A percentile compares a stretch with the other conserved stretches of the same genome.
Conservation (phyloP, 1,140 invertebrate genomes). For the Wiebesia pumilae region DNA sequence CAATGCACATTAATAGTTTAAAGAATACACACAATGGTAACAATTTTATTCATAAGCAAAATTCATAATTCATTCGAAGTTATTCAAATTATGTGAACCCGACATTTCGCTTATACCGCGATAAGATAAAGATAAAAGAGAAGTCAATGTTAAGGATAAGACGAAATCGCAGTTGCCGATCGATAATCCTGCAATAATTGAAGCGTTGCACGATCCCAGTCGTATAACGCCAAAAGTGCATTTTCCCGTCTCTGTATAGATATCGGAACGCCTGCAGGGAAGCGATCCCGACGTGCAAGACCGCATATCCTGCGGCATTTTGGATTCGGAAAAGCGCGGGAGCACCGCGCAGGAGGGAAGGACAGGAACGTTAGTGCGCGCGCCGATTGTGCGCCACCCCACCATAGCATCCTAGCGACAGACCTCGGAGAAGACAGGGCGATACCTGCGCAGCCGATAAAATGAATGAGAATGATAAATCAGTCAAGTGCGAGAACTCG, state of each 20-base stretch:
- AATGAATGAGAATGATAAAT: constrained; percentile 75
- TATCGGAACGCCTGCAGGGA: neutral
- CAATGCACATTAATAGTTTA: too few relatives aligned
- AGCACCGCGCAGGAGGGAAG: neutral
- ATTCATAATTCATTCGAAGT: too few relatives aligned
- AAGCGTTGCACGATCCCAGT: too few relatives aligned
- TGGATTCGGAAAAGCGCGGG: neutral
- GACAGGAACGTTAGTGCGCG: neutral
- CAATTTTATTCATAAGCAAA: too few relatives aligned
- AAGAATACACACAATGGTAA: too few relatives aligned
- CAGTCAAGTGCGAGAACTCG: constrained; percentile 72
- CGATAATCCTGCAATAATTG: too few relatives aligned
- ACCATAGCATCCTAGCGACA: neutral
- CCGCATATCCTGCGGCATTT: neutral
- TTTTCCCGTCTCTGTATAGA: neutral
- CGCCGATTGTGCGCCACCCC: neutral
- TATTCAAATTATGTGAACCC: too few relatives aligned
- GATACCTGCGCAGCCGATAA: constrained; percentile 66
- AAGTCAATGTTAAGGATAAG: too few relatives aligned
- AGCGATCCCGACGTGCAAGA: neutral
- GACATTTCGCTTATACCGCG: too few relatives aligned
- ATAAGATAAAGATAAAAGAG: too few relatives aligned
- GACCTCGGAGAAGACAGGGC: neutral
- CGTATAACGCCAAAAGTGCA: too few relatives aligned
- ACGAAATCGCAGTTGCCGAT: too few relatives aligned